phyloP scores from a whole-genome alignment of 1,140 invertebrate species.

The Orussus abietinus region DNA sequence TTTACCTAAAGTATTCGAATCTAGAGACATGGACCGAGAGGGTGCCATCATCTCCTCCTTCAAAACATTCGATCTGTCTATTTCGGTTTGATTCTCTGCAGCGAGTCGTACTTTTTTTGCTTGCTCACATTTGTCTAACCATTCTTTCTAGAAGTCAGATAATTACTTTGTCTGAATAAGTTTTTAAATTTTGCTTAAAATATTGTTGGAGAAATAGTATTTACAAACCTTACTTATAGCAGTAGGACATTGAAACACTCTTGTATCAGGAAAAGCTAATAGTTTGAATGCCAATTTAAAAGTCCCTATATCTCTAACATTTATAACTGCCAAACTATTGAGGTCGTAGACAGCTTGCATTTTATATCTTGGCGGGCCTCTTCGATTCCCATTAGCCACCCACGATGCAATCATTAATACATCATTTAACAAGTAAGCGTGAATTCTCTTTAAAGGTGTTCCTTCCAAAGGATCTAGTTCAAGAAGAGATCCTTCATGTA shows the following conservation, averaged over 20 bases:
- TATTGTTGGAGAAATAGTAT: constrained; percentile 6
- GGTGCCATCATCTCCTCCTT: constrained; percentile 29
- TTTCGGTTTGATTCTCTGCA: constrained; percentile 52
- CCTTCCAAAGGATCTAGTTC: constrained; percentile 87
- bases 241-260: constrained; percentile 88
- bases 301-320: constrained; percentile 86
- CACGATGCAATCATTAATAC: constrained; percentile 66
- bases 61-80: constrained; percentile 19
- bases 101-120: constrained; percentile 81
- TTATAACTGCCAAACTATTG: constrained; percentile 89
- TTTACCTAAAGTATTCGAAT: constrained; percentile 39
- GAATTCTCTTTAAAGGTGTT: constrained; percentile 78
- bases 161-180: too few species aligned
- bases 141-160: constrained; percentile 81
- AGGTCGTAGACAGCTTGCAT: constrained; percentile 89
- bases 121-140: constrained; percentile 90
- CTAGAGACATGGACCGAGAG: constrained; percentile 40
- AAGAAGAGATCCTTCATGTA: constrained; percentile 86
- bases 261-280: constrained; percentile 88
- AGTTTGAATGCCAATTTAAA: constrained; percentile 93
- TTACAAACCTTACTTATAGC: constrained; percentile 68
- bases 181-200: too few species aligned
- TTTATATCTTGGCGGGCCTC: constrained; percentile 81
- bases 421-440: constrained; percentile 92
- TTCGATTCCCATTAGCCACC: constrained; percentile 50